Evolutionary conservation across 2,113 vertebrate genomes (phyloP).

Genomic region (Entelurus aequoreus): DNA sequence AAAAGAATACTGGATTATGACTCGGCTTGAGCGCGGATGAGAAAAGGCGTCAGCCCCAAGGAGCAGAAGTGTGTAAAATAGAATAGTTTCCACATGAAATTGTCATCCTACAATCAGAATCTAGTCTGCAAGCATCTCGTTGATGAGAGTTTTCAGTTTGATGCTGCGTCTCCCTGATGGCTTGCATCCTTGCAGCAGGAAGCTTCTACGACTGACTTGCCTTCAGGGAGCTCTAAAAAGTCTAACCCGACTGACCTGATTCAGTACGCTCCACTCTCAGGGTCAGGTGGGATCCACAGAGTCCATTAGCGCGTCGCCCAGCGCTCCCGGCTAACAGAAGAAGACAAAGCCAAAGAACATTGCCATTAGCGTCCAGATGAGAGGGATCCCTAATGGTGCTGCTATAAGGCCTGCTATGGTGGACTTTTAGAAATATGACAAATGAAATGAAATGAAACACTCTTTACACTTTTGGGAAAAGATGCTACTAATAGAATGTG

Average conservation of each 20-base stretch:
- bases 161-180: background rate
- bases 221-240: background rate
- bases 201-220: background rate
- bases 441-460: slow-evolving; percentile 50
- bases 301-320: slow-evolving; percentile 69
- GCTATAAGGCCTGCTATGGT: slow-evolving; percentile 36
- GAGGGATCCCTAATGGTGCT: slow-evolving; percentile 49
- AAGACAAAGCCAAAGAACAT: slow-evolving; percentile 55
- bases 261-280: slow-evolving; percentile 25
- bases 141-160: background rate
- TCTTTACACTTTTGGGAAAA: slow-evolving; percentile 47
- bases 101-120: background rate
- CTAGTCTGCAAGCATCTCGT: background rate
- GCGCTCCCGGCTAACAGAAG: slow-evolving; percentile 47
- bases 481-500: slow-evolving; percentile 25
- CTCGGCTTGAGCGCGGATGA: no score
- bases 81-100: background rate
- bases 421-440: slow-evolving; percentile 46
- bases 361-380: slow-evolving; percentile 53
- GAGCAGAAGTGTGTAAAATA: background rate
- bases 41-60: background rate
- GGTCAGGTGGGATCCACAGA: slow-evolving; percentile 49
- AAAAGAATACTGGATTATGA: no score
- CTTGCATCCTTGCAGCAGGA: background rate
- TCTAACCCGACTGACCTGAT: slow-evolving; percentile 24